Conservation (phyloP, 2,797 vertebrate genomes). For the Sebastes hopkinsi region DNA sequence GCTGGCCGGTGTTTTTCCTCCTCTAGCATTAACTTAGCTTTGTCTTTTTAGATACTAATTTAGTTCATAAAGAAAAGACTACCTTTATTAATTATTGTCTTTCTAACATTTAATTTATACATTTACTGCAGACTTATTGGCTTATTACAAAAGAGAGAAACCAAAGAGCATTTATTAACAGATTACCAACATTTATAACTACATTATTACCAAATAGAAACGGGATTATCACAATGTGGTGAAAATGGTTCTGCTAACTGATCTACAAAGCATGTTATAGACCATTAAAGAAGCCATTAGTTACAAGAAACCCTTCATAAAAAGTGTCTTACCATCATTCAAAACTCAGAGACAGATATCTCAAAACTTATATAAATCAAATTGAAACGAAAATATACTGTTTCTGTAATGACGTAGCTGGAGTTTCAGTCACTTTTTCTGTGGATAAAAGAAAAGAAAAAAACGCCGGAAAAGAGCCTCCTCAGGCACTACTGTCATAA, state of each 20-base stretch:
- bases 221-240: not conserved
- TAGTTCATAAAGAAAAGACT: no score
- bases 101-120: not conserved
- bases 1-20: no score
- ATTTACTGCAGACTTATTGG: not conserved
- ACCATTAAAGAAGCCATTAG: not conserved
- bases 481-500: conserved; percentile 43
- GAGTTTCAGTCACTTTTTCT: conserved; percentile 12
- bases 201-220: not conserved
- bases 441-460: conserved; percentile 32
- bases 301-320: not conserved
- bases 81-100: not conserved
- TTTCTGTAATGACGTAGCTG: not conserved
- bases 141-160: not conserved
- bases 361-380: not conserved
- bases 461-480: conserved; percentile 34
- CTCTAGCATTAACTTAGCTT: no score
- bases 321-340: not conserved
- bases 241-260: not conserved
- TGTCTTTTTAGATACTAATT: no score
- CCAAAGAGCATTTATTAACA: not conserved
- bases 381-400: not conserved
- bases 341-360: not conserved
- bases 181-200: not conserved
- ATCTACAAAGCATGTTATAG: not conserved